Percentiles rank a stretch among this genome's conserved stretches.
These are phyloP conservation scores for Nibea coibor DNA, from an alignment of 2,113 vertebrate genomes.

Conservation along the genomic window DNA sequence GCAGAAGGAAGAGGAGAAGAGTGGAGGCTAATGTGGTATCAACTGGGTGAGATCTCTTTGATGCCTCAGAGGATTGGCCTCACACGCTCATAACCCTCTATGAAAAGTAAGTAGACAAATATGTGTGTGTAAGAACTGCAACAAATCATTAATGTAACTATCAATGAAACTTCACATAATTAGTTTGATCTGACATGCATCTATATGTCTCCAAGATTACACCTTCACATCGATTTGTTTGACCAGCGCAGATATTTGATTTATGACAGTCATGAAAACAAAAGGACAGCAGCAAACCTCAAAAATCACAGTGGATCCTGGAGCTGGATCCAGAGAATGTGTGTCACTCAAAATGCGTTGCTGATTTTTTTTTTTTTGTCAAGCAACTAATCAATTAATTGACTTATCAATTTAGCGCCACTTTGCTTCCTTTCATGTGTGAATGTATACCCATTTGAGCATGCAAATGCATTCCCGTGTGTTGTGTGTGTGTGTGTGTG, in stretches of 20 bases:
- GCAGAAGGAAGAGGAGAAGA: conserved; percentile 39
- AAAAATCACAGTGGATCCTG: not conserved
- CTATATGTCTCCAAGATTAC: not conserved
- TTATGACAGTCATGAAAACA: not conserved
- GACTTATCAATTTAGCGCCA: not conserved
- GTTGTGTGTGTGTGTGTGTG: too few species aligned
- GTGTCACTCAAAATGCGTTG: not conserved
- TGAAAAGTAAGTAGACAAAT: not conserved
- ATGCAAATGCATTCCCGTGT: not conserved
- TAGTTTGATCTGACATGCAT: not conserved
- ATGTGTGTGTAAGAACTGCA: not conserved
- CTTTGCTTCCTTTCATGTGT: not conserved
- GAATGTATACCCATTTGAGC: not conserved
- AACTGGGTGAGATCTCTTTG: conserved; percentile 44
- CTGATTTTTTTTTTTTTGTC: conserved; percentile 1
- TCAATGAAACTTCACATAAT: not conserved
- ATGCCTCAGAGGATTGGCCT: conserved; percentile 43
- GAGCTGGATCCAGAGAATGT: not conserved
- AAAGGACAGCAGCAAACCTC: not conserved
- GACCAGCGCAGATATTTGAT: not conserved
- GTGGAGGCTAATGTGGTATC: conserved; percentile 52
- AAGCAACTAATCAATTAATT: conserved; percentile 2
- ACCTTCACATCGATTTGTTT: not conserved
- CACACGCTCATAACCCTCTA: conserved; percentile 24
- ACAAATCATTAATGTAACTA: not conserved